Base-by-base conservation (phyloP, 1,140 invertebrate species). In the Drosophila pachea region DNA sequence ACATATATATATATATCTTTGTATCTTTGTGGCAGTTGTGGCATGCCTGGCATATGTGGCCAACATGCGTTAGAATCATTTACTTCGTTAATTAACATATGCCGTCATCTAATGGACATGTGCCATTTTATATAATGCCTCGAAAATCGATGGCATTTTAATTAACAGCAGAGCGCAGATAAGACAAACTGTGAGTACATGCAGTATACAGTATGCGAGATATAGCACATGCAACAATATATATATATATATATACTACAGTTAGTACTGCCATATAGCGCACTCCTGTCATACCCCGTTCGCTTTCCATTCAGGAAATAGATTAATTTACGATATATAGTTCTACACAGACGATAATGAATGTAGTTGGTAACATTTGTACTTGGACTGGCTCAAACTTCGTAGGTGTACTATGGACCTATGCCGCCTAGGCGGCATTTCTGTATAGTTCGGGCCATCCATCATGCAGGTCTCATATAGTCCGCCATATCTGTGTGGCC, bases 141-240 rank as follows among this genome's bases (percentile, higher is more conserved):
- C 7, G 52, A 58, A 68, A 68, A 69, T 69, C 67, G 61, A 69
- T 69, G 67, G 47, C 67, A 68, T 68, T 68, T 68, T 68, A 68
- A 68, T 68, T 68, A 68, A 68, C 49, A 29, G 14, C 61, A 45
- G 22, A 22, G 61, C 36, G 31, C 60, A 36, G 67, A 58, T 64
- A 69, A 69, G 52, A 56, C 16, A 22, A 1, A 12, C 36, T 7
- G 31, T 29, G 22, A 22, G 22, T 11, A 38, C 22, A 58, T 42
- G 9, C 6, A 31, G 36, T 14, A 32, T 32, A 4, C 11, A 48
- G 22, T 48, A 14, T 29, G 14, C 33, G 8, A 38, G 6, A n/a
- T 40, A 38, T 12, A 12, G 29, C 14, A 53, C 7, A 45, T 31
- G 38, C 35, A 36, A 36, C 35, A 36, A 42, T 7, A 45, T 2